A percentile compares a stretch with the other conserved stretches of the same genome.
These are phyloP conservation scores for Pan troglodytes DNA, from an alignment of 2,113 vertebrate species.

Conservation along the genomic window NHGRI_mPanTro3-v2.1_pri NC_072404.2:25002501-25003000, in stretches of 20 bases:
- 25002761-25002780: constrained; percentile 48
- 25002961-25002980: neutral
- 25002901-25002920: constrained; percentile 52
- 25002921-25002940: constrained; percentile 51
- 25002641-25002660: neutral
- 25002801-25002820: constrained; percentile 52
- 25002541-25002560: neutral
- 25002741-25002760: constrained; percentile 66
- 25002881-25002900: constrained; percentile 58
- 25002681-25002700: neutral
- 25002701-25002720: neutral
- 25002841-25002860: constrained; percentile 74
- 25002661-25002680: constrained; percentile 17
- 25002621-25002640: neutral
- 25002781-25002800: constrained; percentile 69
- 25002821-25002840: constrained; percentile 68
- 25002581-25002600: neutral
- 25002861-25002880: constrained; percentile 66
- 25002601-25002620: constrained; percentile 4
- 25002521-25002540: neutral
- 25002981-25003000: neutral
- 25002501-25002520: neutral
- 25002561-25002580: neutral
- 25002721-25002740: constrained; percentile 64
- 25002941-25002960: constrained; percentile 59